These are phyloP conservation scores for Gambusia yucatana DNA, from an alignment of 2,797 vertebrate genomes.

Conservation along the genomic window DNA sequence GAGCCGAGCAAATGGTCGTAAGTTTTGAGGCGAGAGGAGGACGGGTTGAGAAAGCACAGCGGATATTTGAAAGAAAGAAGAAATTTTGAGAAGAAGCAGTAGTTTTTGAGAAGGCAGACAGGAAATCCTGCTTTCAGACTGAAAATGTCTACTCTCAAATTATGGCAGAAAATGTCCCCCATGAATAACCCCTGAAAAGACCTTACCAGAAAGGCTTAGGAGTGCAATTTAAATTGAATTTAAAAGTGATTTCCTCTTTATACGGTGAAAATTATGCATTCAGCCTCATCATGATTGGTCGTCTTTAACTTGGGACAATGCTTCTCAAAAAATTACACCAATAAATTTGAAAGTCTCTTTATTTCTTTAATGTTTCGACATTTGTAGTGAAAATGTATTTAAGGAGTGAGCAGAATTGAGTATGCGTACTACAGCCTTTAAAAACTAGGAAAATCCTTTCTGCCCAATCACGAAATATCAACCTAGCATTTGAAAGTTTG, in stretches of 20 bases:
- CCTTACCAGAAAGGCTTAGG: too few species aligned
- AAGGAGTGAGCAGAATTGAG: background rate
- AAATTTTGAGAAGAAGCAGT: too few species aligned
- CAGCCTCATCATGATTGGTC: background rate
- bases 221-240: too few species aligned
- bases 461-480: background rate
- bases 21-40: too few species aligned
- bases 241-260: background rate
- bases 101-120: too few species aligned
- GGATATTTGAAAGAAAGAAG: too few species aligned
- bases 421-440: background rate
- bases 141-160: too few species aligned
- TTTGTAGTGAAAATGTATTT: background rate
- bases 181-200: too few species aligned
- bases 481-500: background rate
- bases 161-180: too few species aligned
- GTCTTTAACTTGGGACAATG: background rate
- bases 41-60: too few species aligned
- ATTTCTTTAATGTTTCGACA: background rate
- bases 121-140: too few species aligned
- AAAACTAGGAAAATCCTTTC: background rate
- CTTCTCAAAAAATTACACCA: background rate
- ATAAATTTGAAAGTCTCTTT: background rate
- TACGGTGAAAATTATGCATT: background rate
- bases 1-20: too few species aligned